Evolutionary conservation across 2,888 invertebrate genomes (phyloP), one percentile per base, ranked within the genome.

Genomic region (Drosophila imparisetae): DNA sequence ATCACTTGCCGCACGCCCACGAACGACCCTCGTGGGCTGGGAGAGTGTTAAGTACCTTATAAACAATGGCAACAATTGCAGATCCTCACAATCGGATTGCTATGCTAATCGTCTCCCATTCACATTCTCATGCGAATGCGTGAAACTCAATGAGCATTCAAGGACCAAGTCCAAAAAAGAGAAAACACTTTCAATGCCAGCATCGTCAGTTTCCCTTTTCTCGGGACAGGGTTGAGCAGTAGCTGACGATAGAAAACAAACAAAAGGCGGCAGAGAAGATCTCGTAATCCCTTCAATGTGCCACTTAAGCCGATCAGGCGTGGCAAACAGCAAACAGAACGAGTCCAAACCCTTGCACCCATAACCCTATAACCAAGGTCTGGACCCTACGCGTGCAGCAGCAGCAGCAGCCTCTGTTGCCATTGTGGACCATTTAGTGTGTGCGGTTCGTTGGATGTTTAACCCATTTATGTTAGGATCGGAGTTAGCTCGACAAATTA

Each of bases 291-390:
- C 92, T 92, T 92, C 91, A 92, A 89, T 92, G 91, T 83, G 92
- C 90, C 92, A 91, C 92, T 92, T 93, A 92, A 93, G 93, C 92
- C 89, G 92, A 92, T 92, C 92, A 92, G 89, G 91, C 91, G 81
- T 89, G 86, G 84, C 86, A 83, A 75, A 69, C 61, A 55, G 60
- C 55, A 73, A 65, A 63, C 62, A 48, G 52, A 60, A 67, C 54
- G 66, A 67, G 59, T 62, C 66, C 55, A 64, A 81, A 72, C 81
- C 86, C 81, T 83, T 78, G 64, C 52, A 65, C 59, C 59, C 63
- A 42, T 42, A 76, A 57, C 50, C 65, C 70, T 52, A 61, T 49
- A 49, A 8, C 52, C 58, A 66, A 61, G 70, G 54, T 62, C 63
- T 60, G 61, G 66, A 85, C 75, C 80, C 80, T 74, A 59, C 42